Percentiles rank a stretch among this genome's conserved stretches.
Conservation (phyloP, 2,113 vertebrate genomes). For the Nesoenas mayeri region DNA sequence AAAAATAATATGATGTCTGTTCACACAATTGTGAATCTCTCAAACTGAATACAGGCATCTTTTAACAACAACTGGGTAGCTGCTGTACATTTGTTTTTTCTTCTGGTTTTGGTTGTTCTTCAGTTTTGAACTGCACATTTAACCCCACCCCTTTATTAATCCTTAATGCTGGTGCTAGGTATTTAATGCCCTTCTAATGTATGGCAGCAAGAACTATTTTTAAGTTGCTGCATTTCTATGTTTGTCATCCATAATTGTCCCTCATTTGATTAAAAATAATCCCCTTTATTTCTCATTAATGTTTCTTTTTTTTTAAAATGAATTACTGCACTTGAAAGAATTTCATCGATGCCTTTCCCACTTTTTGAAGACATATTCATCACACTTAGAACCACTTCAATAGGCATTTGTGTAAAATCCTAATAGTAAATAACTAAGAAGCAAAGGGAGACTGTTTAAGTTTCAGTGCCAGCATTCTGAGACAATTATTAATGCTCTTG, state of each 20-base stretch:
- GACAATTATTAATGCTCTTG: conserved; percentile 18
- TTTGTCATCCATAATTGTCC: background rate
- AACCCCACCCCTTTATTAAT: conserved; percentile 54
- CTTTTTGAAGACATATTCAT: background rate
- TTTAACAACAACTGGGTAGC: background rate
- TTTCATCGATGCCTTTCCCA: background rate
- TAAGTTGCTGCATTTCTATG: background rate
- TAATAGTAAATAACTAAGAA: conserved; percentile 49
- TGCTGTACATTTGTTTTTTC: background rate
- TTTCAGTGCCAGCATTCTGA: conserved; percentile 32
- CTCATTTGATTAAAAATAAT: background rate
- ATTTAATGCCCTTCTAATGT: background rate
- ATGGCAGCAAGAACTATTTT: background rate
- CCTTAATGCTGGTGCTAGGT: background rate
- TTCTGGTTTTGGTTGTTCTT: no score
- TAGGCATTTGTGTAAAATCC: conserved; percentile 30
- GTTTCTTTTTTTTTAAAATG: background rate
- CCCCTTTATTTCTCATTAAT: background rate
- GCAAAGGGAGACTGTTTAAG: conserved; percentile 6
- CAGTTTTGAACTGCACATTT: background rate
- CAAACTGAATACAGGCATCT: background rate
- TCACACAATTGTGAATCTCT: background rate
- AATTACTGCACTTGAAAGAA: background rate
- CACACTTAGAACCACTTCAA: conserved; percentile 50
- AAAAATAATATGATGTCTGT: background rate